Base-by-base conservation (phyloP, 92 coral and sea anemone species). In the Porites rus region DNA sequence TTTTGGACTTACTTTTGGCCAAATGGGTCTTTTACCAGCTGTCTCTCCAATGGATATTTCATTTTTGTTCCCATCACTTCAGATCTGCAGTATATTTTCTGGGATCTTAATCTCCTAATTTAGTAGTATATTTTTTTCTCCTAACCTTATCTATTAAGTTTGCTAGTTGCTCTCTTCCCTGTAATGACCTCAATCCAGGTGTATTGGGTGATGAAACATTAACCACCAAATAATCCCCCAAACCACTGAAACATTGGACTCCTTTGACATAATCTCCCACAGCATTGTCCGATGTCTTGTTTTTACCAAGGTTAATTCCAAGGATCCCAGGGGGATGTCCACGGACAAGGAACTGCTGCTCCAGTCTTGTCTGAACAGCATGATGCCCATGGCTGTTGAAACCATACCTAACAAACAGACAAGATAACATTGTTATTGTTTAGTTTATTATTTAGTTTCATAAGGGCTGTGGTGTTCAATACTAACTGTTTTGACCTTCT, bases 201-300 rank as follows among this genome's bases (percentile, higher is more conserved):
- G 99, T 97, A 60, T 97, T 97, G 4, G 99, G 99, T 3, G 98
- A 97, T 0, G 99, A 97, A 64, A 97, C 91, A 83, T 97, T 97
- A 73, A 97, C 88, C 10, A 94, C 96, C 61, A 97, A 81, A 79
- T 97, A 97, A 81, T 97, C 97, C 4, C 90, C 98, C 77, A 89
- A 68, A 22, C 90, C 89, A 83, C 96, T 92, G 68, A 97, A 97
- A 58, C 94, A 80, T 84, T 84, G 81, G 5, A 97, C 93, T 31
- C 99, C 99, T 58, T 93, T 87, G 10, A 94, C 93, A 79, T 95
- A 97, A 76, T 97, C 99, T 12, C 65, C 80, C 8, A 87, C 89
- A 5, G 98, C 98, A 89, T 92, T 91, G 18, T 90, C 88, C 0
- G 99, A 97, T 6, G 94, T 92, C 75, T 97, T 97, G 84, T 97